phyloP scores from a whole-genome alignment of 2,888 invertebrate species.

The Acrobasis suavella region DNA sequence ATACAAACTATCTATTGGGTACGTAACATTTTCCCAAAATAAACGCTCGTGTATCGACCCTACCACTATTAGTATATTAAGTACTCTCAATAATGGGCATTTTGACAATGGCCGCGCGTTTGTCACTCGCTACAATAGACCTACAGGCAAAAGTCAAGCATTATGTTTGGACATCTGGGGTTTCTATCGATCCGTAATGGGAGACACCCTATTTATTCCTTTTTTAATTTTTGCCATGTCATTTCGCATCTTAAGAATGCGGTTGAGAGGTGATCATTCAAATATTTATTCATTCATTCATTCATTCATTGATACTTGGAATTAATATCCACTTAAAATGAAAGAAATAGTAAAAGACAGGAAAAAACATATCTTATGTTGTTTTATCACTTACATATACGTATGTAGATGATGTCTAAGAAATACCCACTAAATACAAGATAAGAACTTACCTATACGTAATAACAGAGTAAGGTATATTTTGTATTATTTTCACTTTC shows the following conservation, averaged over 20 bases:
- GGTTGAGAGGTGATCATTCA: constrained; percentile 37
- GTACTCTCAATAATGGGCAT: constrained; percentile 66
- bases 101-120: constrained; percentile 65
- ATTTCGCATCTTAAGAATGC: constrained; percentile 43
- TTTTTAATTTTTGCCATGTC: constrained; percentile 55
- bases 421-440: too few species aligned
- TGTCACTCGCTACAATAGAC: constrained; percentile 62
- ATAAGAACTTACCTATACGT: too few species aligned
- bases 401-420: too few species aligned
- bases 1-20: too few species aligned
- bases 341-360: not conserved
- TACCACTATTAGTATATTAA: constrained; percentile 66
- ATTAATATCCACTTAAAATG: not conserved
- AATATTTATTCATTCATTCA: constrained; percentile 23
- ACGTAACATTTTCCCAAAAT: constrained; percentile 9
- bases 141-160: constrained; percentile 48
- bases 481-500: too few species aligned
- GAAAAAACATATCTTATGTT: too few species aligned
- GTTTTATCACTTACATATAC: too few species aligned
- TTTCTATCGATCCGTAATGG: constrained; percentile 52
- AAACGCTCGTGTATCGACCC: constrained; percentile 36
- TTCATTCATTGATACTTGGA: not conserved
- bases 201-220: constrained; percentile 50
- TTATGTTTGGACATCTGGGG: constrained; percentile 79
- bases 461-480: too few species aligned